These are phyloP conservation scores for Cichladusa arquata DNA, from an alignment of 2,113 vertebrate genomes.

Conservation along the genomic window DNA sequence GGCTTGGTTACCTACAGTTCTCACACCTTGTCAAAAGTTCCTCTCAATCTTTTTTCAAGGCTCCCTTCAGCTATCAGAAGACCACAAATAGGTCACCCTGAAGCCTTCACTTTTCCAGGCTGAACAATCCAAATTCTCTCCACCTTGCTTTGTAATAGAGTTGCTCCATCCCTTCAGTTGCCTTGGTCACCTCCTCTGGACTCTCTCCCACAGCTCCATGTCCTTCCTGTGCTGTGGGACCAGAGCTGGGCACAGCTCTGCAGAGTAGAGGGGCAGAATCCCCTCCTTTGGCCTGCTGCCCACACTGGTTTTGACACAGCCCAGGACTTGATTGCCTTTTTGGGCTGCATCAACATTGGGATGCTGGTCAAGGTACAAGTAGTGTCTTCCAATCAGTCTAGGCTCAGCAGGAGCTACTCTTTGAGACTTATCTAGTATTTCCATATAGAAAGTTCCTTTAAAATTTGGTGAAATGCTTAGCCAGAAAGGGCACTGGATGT, in stretches of 20 bases:
- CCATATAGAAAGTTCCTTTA: not conserved
- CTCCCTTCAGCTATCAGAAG: not conserved
- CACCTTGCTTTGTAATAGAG: not conserved
- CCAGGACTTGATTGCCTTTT: not conserved
- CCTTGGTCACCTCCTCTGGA: not conserved
- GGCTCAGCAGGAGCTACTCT: not conserved
- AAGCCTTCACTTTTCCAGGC: not conserved
- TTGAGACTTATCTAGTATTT: not conserved
- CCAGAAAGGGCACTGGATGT: not conserved
- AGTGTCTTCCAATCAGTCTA: not conserved
- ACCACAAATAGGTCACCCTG: not conserved
- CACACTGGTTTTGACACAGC: accelerated
- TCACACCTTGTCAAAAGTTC: not conserved
- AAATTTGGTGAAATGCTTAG: not conserved
- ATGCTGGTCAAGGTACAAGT: not conserved
- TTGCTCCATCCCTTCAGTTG: not conserved
- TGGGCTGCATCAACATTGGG: not conserved
- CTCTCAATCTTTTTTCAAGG: not conserved
- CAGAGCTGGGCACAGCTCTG: not conserved
- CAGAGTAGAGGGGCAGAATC: not conserved
- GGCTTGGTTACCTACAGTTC: not conserved
- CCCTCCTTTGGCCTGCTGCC: not conserved
- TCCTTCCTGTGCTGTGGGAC: not conserved
- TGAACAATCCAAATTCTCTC: not conserved
- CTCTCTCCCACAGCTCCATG: accelerated